A percentile compares a stretch with the other conserved stretches of the same genome.
phyloP scores from a whole-genome alignment of 2,113 vertebrate genomes.

The Recurvirostra avosetta region DNA sequence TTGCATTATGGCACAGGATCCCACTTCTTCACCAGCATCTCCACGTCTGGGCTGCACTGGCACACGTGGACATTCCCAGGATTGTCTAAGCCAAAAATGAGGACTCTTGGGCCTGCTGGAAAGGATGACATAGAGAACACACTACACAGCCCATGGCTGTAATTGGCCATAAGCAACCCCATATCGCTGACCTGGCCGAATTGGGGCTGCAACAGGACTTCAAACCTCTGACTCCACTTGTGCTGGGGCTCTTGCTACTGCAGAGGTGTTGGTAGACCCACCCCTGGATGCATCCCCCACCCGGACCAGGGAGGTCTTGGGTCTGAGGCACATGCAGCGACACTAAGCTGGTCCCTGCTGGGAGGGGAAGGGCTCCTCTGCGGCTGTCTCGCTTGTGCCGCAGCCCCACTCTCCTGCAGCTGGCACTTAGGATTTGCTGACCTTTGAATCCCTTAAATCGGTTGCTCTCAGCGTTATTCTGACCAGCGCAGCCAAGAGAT shows the following conservation, averaged over 20 bases:
- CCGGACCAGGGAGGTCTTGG: neutral
- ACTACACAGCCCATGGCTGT: accelerated
- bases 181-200: accelerated
- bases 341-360: neutral
- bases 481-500: neutral
- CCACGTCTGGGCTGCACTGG: neutral
- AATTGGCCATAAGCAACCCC: neutral
- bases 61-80: neutral
- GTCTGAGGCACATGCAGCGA: neutral
- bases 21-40: neutral
- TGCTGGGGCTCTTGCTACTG: neutral
- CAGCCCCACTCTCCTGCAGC: neutral
- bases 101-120: neutral
- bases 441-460: neutral
- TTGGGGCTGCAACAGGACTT: neutral
- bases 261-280: neutral
- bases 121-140: neutral
- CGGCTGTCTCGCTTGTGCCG: accelerated
- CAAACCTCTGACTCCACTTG: neutral
- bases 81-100: neutral
- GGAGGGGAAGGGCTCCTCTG: neutral
- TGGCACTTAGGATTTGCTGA: slow-evolving; percentile 7
- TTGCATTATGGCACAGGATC: neutral
- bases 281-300: too few relatives aligned
- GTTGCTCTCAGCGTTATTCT: neutral